Percentiles rank a stretch among this genome's conserved stretches.
Evolutionary conservation across 2,888 invertebrate genomes (phyloP).

Genomic region (Latrodectus elegans): DNA sequence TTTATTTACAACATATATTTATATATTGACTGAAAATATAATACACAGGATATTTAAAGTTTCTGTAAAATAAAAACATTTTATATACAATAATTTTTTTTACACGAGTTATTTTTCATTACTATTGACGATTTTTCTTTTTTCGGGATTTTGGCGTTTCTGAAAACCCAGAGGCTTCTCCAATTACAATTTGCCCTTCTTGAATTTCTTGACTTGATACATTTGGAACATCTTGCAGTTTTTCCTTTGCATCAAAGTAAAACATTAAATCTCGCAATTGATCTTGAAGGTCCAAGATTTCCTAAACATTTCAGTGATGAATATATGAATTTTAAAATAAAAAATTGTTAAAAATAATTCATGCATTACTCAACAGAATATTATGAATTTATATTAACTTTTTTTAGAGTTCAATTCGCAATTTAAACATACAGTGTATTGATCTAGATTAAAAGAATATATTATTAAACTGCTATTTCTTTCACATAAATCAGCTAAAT

Average conservation of each 20-base stretch:
- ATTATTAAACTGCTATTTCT: too few relatives aligned
- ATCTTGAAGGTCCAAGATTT: constrained; percentile 90
- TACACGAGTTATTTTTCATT: not conserved
- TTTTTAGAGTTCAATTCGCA: not conserved
- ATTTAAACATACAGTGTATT: not conserved
- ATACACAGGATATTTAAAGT: not conserved
- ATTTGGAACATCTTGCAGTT: constrained; percentile 73
- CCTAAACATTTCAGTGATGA: constrained; percentile 73
- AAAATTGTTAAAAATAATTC: not conserved
- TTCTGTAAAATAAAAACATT: not conserved
- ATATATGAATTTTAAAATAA: not conserved
- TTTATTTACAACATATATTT: not conserved
- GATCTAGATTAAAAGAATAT: too few relatives aligned
- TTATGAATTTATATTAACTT: not conserved
- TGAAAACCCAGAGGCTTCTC: constrained; percentile 46
- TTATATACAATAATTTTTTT: not conserved
- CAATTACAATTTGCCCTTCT: constrained; percentile 70
- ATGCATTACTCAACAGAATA: not conserved
- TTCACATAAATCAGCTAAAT: too few relatives aligned
- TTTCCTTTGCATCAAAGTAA: constrained; percentile 90
- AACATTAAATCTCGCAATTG: constrained; percentile 97
- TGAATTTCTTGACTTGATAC: constrained; percentile 71
- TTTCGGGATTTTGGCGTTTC: constrained; percentile 43
- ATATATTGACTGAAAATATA: not conserved
- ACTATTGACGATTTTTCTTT: constrained; percentile 47